Evolutionary conservation across 2,113 vertebrate genomes (phyloP).

Genomic region (Etheostoma cragini): DNA sequence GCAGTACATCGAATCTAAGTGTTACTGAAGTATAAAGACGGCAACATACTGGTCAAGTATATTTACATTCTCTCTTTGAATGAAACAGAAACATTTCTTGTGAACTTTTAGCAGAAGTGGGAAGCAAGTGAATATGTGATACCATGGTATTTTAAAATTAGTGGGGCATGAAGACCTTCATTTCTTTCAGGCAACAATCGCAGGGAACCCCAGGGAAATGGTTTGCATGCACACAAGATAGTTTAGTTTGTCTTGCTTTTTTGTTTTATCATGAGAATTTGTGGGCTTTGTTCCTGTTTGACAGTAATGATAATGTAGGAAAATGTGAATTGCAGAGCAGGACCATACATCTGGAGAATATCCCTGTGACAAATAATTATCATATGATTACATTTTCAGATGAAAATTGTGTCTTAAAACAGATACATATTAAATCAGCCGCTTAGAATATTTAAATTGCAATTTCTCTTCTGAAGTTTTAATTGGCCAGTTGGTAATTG

Average conservation of each 20-base stretch:
- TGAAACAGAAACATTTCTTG: conserved; percentile 24
- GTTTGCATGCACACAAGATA: background rate
- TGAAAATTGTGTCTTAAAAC: background rate
- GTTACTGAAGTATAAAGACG: background rate
- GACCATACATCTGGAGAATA: background rate
- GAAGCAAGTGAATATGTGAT: background rate
- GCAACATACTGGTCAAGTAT: background rate
- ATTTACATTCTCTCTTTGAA: conserved; percentile 48
- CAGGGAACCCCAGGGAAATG: background rate
- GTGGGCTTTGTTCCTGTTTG: conserved; percentile 4
- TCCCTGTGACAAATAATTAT: background rate
- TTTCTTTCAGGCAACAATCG: conserved; percentile 30
- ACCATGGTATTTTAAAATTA: background rate
- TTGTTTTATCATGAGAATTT: background rate
- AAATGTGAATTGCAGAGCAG: background rate
- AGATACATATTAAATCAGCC: background rate
- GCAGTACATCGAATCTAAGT: background rate
- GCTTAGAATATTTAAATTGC: background rate
- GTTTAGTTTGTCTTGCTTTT: background rate
- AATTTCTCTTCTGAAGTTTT: background rate
- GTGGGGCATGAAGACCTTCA: conserved; percentile 31
- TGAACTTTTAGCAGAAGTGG: background rate
- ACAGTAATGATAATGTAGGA: background rate
- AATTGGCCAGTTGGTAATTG: background rate
- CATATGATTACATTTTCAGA: background rate